Evolutionary conservation across 1,140 invertebrate genomes (phyloP), one percentile per base, ranked within the genome.

Genomic region (Sitodiplosis mosellana): DNA sequence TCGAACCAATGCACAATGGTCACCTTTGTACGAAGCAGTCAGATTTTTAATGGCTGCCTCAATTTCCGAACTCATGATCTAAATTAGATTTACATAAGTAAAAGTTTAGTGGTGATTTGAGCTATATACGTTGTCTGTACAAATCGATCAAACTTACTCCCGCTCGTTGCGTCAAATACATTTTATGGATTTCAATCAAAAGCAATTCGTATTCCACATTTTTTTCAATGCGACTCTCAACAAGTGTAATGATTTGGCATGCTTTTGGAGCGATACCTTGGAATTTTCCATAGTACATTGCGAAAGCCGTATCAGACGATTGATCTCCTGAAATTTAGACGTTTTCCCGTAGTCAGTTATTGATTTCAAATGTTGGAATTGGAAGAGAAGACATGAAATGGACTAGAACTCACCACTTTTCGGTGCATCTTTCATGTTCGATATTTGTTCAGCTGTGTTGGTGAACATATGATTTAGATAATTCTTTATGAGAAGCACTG

Each of bases 251-350:
- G 4, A 94, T 73, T 40, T 78, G 71, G 55, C 79, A 86, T 1
- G 91, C 72, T 61, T 89, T 83, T 0, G 82, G 78, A 1, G 90
- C 80, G 48, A 84, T 81, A 1, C 86, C 81, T 65, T 90, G 83
- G 67, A 95, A 95, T 66, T 92, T 90, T 0, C 90, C 90, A 64
- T 95, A 96, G 59, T 90, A 91, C 1, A 93, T 63, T 0, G 89
- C 87, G 61, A 91, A 84, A 1, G 86, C 81, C 22, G 87, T 80
- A 58, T 90, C 84, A 1, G 73, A 64, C 49, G 43, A 45, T 12
- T 21, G n/a, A 6, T 43, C 41, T 27, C 27, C 27, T 27, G n/a
- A n/a, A n/a, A n/a, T n/a, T n/a, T n/a, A n/a, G n/a, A n/a, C n/a
- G n/a, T n/a, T n/a, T n/a, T n/a, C n/a, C n/a, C n/a, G n/a, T n/a